Conservation (phyloP, 2,113 vertebrate species). For the Indicator maculatus region DNA sequence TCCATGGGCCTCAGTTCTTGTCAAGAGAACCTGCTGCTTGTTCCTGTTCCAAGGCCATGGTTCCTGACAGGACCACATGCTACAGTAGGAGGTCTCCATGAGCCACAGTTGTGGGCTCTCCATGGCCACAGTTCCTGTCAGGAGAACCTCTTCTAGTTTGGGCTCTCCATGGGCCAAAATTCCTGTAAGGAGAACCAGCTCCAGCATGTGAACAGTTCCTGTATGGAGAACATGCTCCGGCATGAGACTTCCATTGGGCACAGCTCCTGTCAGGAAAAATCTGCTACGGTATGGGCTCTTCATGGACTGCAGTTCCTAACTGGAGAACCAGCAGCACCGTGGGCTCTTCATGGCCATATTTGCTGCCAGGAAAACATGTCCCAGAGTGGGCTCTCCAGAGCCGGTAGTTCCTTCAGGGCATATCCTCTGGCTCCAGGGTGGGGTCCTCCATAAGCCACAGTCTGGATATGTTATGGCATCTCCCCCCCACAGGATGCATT, state of each 20-base stretch:
- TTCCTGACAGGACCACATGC: background rate
- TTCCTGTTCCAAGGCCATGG: background rate
- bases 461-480: accelerated
- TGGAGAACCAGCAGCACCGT: background rate
- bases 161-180: background rate
- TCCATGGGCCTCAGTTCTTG: background rate
- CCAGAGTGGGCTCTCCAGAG: background rate
- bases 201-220: background rate
- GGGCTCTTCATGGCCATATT: too few relatives aligned
- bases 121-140: background rate
- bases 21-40: background rate
- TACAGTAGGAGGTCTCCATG: background rate
- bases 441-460: accelerated
- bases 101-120: background rate
- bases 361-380: background rate
- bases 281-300: background rate
- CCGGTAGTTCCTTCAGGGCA: background rate
- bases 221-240: background rate
- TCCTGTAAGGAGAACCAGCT: background rate
- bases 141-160: background rate
- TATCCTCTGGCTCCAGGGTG: background rate
- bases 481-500: accelerated
- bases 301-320: background rate
- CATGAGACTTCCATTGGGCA: too few relatives aligned
- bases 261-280: background rate